Evolutionary conservation across 2,888 invertebrate species (phyloP), one percentile per base, ranked within the genome.

Genomic region (Syritta pipiens): DNA sequence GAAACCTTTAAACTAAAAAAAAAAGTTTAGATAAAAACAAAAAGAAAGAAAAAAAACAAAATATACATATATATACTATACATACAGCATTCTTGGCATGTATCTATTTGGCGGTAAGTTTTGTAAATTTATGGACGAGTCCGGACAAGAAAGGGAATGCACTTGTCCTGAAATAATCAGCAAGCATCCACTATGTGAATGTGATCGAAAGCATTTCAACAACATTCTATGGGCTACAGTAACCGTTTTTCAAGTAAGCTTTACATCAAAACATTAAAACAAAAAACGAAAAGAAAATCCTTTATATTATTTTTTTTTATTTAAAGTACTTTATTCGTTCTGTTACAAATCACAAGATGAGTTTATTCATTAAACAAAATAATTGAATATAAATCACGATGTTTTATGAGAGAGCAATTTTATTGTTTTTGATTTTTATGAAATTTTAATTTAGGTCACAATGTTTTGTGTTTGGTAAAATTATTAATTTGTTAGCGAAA

Each of bases 91-190:
- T 92, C 95, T 98, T 93, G 98, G 98, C 92, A 98, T 97, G 97
- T 97, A 97, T 93, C 95, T 98, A 92, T 98, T 98, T 93, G 97
- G 97, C 91, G 97, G 97, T 95, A 97, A 97, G 95, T 97, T 98
- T 96, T 97, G 97, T 96, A 96, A 96, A 94, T 95, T 94, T 93
- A 93, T 93, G 91, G 96, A 96, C 91, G 94, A 94, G 89, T 91
- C 92, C 89, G 94, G 93, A 90, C 90, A 90, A 90, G 93, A 93
- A 90, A 93, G 94, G 89, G 95, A 95, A 91, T 98, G 98, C 92
- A 94, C 94, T 90, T 98, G 97, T 92, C 93, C 93, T 89, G 96
- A 96, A 92, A 95, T 96, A 91, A 92, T 95, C 89, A 94, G 94
- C 89, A 94, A 94, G 90, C 94, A 95, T 91, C 94, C 94, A 89